phyloP scores from a whole-genome alignment of 53 echinoderm and acorn worm genomes.

The Paracentrotus lividus region DNA sequence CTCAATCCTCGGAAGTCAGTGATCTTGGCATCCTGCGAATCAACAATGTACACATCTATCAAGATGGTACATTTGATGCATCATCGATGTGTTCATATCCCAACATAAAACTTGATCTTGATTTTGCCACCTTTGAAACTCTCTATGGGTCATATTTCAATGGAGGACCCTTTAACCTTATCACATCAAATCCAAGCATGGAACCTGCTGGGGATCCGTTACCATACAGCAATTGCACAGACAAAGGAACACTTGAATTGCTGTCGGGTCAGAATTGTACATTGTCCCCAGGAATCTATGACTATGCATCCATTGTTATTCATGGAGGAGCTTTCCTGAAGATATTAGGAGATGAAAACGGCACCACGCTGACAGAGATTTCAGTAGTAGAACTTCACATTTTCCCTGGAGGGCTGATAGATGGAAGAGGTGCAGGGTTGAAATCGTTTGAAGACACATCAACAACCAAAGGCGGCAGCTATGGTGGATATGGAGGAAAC shows the following conservation, averaged over 20 bases:
- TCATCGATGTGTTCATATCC: conserved; percentile 63
- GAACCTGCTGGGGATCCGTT: conserved; percentile 33
- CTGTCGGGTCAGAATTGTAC: conserved; percentile 78
- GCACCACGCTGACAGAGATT: conserved; percentile 67
- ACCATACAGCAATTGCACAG: background rate
- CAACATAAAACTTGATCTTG: conserved; percentile 68
- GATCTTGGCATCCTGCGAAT: conserved; percentile 45
- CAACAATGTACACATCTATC: conserved; percentile 62
- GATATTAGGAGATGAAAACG: conserved; percentile 74
- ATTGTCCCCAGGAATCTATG: conserved; percentile 72
- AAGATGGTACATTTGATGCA: conserved; percentile 57
- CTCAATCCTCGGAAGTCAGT: background rate
- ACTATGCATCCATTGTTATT: conserved; percentile 72
- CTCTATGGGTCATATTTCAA: conserved; percentile 71
- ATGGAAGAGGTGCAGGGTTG: conserved; percentile 75
- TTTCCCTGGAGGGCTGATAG: conserved; percentile 79
- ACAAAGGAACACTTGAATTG: conserved; percentile 46
- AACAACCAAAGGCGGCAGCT: conserved; percentile 70
- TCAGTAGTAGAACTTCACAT: conserved; percentile 68
- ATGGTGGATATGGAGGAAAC: conserved; percentile 79
- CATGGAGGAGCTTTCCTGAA: conserved; percentile 81
- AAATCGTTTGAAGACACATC: conserved; percentile 61
- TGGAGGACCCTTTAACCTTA: conserved; percentile 42
- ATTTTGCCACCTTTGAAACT: conserved; percentile 68
- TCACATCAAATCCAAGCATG: conserved; percentile 55